Evolutionary conservation across 2,888 invertebrate genomes (phyloP).

Genomic region (Drosophila pseudotakahashii): DNA sequence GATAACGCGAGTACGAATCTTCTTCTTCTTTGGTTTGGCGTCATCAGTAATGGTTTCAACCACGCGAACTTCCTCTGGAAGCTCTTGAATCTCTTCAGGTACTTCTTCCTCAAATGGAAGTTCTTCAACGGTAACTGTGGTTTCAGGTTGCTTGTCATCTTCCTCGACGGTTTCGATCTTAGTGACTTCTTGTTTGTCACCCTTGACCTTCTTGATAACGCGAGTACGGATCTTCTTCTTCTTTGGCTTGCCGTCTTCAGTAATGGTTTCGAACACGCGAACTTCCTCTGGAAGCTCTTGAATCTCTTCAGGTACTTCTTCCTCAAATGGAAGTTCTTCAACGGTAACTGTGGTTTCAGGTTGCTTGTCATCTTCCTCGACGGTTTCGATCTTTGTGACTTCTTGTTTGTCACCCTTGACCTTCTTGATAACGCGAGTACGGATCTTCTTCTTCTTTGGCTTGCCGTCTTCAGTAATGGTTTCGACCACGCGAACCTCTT

Average conservation of each 20-base stretch:
- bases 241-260: constrained; percentile 5
- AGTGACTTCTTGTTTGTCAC: constrained; percentile 22
- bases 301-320: not conserved
- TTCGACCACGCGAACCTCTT: not conserved
- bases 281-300: constrained; percentile 5
- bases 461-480: constrained; percentile 7
- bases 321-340: constrained; percentile 1
- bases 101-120: not conserved
- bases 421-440: constrained; percentile 27
- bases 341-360: constrained; percentile 1
- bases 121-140: constrained; percentile 1
- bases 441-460: constrained; percentile 33
- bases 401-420: constrained; percentile 34
- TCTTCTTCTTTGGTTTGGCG: constrained; percentile 10
- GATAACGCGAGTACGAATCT: constrained; percentile 7
- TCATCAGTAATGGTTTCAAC: constrained; percentile 1
- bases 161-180: constrained; percentile 17
- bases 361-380: constrained; percentile 3
- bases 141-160: constrained; percentile 1
- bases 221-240: constrained; percentile 11
- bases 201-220: constrained; percentile 8
- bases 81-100: constrained; percentile 1
- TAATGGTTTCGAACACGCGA: not conserved
- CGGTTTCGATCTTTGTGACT: constrained; percentile 26
- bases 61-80: not conserved